These are phyloP conservation scores for Enteromius radiatus DNA, from an alignment of 2,797 vertebrate genomes.

Conservation along the genomic window DNA sequence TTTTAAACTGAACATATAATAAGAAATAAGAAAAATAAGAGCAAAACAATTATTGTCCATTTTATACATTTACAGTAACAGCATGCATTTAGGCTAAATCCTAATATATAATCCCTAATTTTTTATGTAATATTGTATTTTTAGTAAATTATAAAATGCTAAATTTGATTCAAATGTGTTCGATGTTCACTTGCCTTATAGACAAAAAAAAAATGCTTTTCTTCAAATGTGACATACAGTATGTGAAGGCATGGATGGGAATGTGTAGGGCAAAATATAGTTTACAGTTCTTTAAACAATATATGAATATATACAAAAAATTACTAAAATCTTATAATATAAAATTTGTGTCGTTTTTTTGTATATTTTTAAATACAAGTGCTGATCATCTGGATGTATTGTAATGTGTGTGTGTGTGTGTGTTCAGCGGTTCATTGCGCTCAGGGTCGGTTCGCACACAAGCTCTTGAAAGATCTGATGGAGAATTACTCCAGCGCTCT, in stretches of 20 bases:
- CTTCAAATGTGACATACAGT: neutral
- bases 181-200: neutral
- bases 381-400: neutral
- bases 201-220: too few species aligned
- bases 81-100: too few species aligned
- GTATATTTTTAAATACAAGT: neutral
- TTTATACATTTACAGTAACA: too few species aligned
- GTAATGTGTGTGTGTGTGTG: neutral
- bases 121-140: neutral
- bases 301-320: too few species aligned
- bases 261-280: neutral
- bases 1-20: neutral
- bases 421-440: constrained; percentile 81
- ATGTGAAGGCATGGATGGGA: neutral
- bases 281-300: too few species aligned
- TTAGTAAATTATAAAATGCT: neutral
- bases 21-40: too few species aligned
- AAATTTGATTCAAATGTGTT: neutral
- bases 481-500: constrained; percentile 93
- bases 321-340: too few species aligned
- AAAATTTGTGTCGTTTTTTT: neutral
- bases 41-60: neutral
- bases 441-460: constrained; percentile 90
- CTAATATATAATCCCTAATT: too few species aligned
- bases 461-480: constrained; percentile 90